Conservation (phyloP, 2,888 invertebrate genomes). For the Lithosia quadra region DNA sequence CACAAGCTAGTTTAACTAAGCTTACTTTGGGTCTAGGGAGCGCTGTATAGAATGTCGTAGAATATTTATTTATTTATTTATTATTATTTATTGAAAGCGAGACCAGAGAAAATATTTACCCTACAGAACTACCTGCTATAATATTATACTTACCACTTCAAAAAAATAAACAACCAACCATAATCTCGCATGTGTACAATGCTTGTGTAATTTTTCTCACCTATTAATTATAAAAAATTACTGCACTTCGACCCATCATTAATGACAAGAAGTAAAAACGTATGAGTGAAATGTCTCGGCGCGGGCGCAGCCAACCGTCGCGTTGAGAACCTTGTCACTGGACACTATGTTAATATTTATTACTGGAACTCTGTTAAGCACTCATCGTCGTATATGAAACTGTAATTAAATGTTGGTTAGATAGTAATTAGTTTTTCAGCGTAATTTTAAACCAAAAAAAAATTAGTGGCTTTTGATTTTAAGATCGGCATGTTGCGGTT, state of each 20-base stretch:
- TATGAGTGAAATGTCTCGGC: slow-evolving; percentile 74
- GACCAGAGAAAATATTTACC: background rate
- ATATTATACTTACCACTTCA: background rate
- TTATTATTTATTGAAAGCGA: too few relatives aligned
- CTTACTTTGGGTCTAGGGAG: too few relatives aligned
- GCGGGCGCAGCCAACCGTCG: slow-evolving; percentile 68
- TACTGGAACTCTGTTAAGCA: slow-evolving; percentile 43
- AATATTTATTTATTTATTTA: too few relatives aligned
- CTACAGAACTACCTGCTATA: background rate
- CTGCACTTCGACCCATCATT: slow-evolving; percentile 42
- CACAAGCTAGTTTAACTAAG: too few relatives aligned
- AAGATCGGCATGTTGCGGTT: too few relatives aligned
- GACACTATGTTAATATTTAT: slow-evolving; percentile 69
- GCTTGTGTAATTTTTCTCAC: slow-evolving; percentile 3
- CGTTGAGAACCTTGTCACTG: slow-evolving; percentile 78
- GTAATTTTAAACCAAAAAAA: too few relatives aligned
- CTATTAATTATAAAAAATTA: slow-evolving; percentile 29
- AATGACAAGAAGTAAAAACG: slow-evolving; percentile 56
- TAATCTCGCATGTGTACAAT: background rate
- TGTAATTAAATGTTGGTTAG: slow-evolving; percentile 10
- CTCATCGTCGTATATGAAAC: slow-evolving; percentile 10
- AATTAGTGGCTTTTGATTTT: too few relatives aligned
- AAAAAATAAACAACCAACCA: background rate
- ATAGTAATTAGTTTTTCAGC: slow-evolving; percentile 1
- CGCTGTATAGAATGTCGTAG: too few relatives aligned